Evolutionary conservation across 2,888 invertebrate species (phyloP), one percentile per base, ranked within the genome.

Genomic region (Trypoxylon attenuatum): DNA sequence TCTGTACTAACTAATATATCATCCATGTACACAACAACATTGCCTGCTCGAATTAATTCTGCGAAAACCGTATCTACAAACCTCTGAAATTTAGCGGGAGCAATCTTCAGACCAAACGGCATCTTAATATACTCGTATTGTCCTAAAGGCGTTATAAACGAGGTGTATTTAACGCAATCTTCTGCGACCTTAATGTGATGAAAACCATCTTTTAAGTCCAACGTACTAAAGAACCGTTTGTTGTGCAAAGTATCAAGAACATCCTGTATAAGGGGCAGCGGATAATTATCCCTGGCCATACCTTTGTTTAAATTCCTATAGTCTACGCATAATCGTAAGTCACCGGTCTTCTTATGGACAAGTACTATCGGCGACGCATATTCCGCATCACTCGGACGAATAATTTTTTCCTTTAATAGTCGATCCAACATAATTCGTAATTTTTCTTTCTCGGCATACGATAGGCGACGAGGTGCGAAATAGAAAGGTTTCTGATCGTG

Each of bases 401-500:
- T 49, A 8, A 18, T 18, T 6, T 18, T 16, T 16, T 29, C 29
- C 13, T 6, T 2, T 13, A 49, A 15, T 18, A 49, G n/a, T 6
- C 29, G 16, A 29, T 49, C 49, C 15, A 29, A 16, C 18, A n/a
- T 18, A 25, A 25, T 18, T 2, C 29, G 13, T 18, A 49, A 49
- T 16, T 16, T 15, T 4, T 13, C 18, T 16, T 49, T 49, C 15
- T 49, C 29, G 13, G n/a, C 13, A n/a, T 22, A 49, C n/a, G 49
- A 25, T 13, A 49, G 8, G 5, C 49, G 2, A 10, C 29, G 27
- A 10, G 29, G 29, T 3, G 27, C 15, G 38, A 42, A 56, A 33
- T 42, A 15, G 15, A 61, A 42, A 1, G 51, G 61, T 38, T 61
- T 43, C 16, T 43, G 22, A 10, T 19, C 21, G 16, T n/a, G 29